Evolutionary conservation across 1,140 invertebrate species (phyloP).

Genomic region (Maconellicoccus hirsutus): DNA sequence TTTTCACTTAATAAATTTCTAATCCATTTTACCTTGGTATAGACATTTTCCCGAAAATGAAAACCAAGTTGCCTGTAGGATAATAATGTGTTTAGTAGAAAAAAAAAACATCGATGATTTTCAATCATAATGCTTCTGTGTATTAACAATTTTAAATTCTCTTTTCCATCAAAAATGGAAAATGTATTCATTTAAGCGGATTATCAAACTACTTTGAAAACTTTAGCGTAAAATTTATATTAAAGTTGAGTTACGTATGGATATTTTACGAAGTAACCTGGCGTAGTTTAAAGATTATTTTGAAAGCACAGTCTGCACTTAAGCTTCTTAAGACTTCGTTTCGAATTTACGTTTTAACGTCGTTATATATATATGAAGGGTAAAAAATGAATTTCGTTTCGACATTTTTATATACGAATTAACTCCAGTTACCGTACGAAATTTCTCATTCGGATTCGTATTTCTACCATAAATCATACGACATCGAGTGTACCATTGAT

Average conservation of each 20-base stretch:
- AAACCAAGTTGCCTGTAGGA: neutral
- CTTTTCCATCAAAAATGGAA: conserved; percentile 9
- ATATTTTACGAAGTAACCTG: conserved; percentile 5
- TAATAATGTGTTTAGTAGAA: neutral
- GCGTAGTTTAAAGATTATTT: conserved; percentile 5
- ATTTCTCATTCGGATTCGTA: neutral
- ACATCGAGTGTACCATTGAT: neutral
- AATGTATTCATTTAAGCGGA: conserved; percentile 9
- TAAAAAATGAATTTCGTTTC: neutral
- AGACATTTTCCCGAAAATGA: neutral
- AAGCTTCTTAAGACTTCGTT: conserved; percentile 8
- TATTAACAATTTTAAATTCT: conserved; percentile 6
- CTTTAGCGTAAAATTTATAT: neutral
- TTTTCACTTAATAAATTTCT: neutral
- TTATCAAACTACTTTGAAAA: conserved; percentile 10
- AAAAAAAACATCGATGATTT: neutral
- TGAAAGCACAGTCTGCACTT: conserved; percentile 1
- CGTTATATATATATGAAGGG: neutral
- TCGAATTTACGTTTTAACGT: neutral
- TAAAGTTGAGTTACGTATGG: conserved; percentile 8
- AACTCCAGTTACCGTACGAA: neutral
- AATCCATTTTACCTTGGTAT: neutral
- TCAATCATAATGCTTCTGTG: neutral
- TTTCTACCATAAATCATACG: neutral
- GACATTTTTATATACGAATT: conserved; percentile 1